Base-by-base conservation (phyloP, 2,797 vertebrate genomes). In the Triplophysa yarkandensis region DNA sequence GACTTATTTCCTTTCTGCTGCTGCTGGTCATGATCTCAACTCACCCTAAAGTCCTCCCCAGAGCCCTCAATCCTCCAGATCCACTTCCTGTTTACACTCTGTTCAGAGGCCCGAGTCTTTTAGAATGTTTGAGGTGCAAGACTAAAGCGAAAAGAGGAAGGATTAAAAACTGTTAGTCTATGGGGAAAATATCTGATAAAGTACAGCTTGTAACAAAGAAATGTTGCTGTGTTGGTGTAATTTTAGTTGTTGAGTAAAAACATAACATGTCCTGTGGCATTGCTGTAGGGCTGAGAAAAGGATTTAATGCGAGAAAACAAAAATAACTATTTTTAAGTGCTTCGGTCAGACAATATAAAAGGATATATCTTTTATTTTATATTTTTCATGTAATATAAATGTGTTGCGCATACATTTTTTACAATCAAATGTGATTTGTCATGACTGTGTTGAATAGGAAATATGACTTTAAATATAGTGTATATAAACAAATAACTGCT, bases 61-160 rank as follows among this genome's bases (percentile, higher is more conserved):
- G 77, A 80, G 80, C 66, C 74, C 72, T 79, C 27, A 62, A 63
- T 74, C 81, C 83, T 83, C 78, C 83, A 81, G 80, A 80, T 83
- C 85, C 76, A 87, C 85, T 90, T 92, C 91, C 91, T 92, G 91
- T 92, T 92, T 91, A 91, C 88, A 81, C 63, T 68, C 17, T 61
- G 55, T 62, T 23, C 68, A 77, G 70, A 19, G 44, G 60, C 55
- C 43, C 11, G 57, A 72, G 61, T 90, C 84, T 90, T 89, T 89
- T 82, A 68, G 80, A 78, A 77, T 23, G 60, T 32, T 50, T 58
- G 68, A 77, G 74, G 74, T 68, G 73, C 11, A 55, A 21, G 76
- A 71, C 79, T 76, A 71, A 60, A 44, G 54, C 10, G 84, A 48
- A 68, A 72, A 60, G 34, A 32, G 73, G n/a, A 76, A 75, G 52